Base-by-base conservation (phyloP, 2,797 vertebrate species). In the Hydrolagus colliei region DNA sequence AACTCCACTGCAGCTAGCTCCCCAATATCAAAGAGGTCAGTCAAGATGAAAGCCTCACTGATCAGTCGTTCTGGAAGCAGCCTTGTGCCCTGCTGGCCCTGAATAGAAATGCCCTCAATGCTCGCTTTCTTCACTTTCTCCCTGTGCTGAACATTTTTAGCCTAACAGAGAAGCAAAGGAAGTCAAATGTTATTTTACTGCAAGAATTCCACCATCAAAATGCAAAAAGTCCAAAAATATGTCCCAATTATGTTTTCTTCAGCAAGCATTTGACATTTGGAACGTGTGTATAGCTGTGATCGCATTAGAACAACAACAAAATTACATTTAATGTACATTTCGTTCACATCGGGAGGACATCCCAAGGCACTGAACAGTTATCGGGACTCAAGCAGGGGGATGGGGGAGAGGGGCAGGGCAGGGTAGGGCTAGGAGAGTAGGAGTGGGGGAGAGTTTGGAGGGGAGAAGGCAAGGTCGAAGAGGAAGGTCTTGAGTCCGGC, bases 71-170 rank as follows among this genome's bases (percentile, higher is more conserved):
- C 97, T 7, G 97, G 97, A 86, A 99, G 96, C 67, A 96, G 96
- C 2, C 96, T 92, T 9, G 97, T 95, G 35, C 97, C 97, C 89
- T 99, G 98, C 87, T 98, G 98, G 87, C 98, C 98, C 88, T 98
- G 97, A 88, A 99, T 96, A 88, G 97, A 94, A 62, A 99, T 97
- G 74, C 98, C 98, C 87, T 99, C 98, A 32, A 96, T 96, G 91
- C 96, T 98, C 88, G 98, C 98, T 92, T 98, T 99, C 87, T 97
- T 95, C 88, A 99, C 95, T 87, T 97, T 98, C 86, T 99, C 97
- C 88, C 97, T 95, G 87, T 99, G 98, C 88, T 99, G 97, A 86
- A 95, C 93, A 90, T 97, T 98, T 92, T 98, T 99, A 87, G 97
- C 95, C 97, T 99, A 86, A 63, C 92, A 91, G 59, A 89, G 87